Base-by-base conservation (phyloP, 2,797 vertebrate genomes). In the Enoplosus armatus region DNA sequence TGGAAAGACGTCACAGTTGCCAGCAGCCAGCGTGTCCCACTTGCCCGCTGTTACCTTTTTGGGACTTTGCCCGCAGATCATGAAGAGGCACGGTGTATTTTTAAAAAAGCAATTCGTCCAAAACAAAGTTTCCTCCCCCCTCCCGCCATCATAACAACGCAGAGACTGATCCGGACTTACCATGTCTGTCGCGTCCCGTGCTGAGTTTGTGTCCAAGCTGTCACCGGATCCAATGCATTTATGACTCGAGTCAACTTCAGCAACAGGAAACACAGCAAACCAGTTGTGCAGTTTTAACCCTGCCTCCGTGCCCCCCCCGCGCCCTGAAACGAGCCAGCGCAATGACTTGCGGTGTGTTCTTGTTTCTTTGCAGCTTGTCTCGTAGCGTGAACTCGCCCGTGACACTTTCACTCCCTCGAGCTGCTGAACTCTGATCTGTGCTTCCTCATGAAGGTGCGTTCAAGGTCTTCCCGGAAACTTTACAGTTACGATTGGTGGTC, bases 151-250 rank as follows among this genome's bases (percentile, higher is more conserved):
- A 20, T 0, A 41, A 31, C 0, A 10, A 0, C 26, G 8, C 2
- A 58, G 4, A 58, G 10, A 5, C 0, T 2, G 1, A 2, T 14
- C 4, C 22, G 3, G 15, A 85, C 94, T 92, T 31, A 94, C 94
- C 93, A 94, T 94, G 75, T 80, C 76, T 83, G 60, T 66, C 6
- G 37, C 37, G 88, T 67, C 18, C 59, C 41, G 35, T 8, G 58
- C 11, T 56, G 66, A 41, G 56, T 47, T 41, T 39, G 61, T n/a
- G 77, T 71, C 58, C 18, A 68, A 26, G 11, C 65, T 84, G 88
- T 93, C 86, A 93, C 82, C 68, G 71, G 75, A 73, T 72, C 76
- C 67, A 9, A 8, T 4, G 76, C 88, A 88, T 91, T 80, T 60
- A 86, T 54, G 66, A 65, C 62, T 67, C 16, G 1, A 35, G 31